Evolutionary conservation across 2,797 vertebrate species (phyloP).

Genomic region (Takifugu rubripes): DNA sequence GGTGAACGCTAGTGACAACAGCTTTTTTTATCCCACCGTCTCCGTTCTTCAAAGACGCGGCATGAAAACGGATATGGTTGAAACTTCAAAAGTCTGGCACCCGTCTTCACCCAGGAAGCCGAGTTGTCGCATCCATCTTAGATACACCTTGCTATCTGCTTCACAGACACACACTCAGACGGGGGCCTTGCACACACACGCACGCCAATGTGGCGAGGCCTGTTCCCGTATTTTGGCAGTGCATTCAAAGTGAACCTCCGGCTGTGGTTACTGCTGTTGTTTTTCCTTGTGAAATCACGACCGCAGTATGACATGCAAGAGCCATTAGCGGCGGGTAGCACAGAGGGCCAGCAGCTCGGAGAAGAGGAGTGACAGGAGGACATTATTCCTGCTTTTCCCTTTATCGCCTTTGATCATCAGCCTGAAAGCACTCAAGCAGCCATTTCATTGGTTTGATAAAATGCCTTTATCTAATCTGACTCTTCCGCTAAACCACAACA

Average conservation of each 20-base stretch:
- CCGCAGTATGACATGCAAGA: slow-evolving; percentile 27
- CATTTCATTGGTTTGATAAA: slow-evolving; percentile 13
- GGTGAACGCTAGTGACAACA: slow-evolving; percentile 51
- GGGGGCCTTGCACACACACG: slow-evolving; percentile 1
- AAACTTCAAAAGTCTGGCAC: slow-evolving; percentile 71
- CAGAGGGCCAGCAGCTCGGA: background rate
- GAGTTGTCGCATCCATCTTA: slow-evolving; percentile 64
- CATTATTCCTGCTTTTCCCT: slow-evolving; percentile 9
- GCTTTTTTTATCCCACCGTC: slow-evolving; percentile 53
- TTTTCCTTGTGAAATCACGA: slow-evolving; percentile 37
- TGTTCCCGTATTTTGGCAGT: slow-evolving; percentile 18
- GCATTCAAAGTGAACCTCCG: slow-evolving; percentile 32
- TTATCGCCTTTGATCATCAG: background rate
- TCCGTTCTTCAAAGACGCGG: slow-evolving; percentile 70
- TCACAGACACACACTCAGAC: slow-evolving; percentile 15
- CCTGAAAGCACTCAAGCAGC: slow-evolving; percentile 6
- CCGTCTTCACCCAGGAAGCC: slow-evolving; percentile 59
- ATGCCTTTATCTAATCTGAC: slow-evolving; percentile 10
- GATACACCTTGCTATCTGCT: slow-evolving; percentile 63
- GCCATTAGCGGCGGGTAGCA: slow-evolving; percentile 17
- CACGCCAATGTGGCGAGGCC: slow-evolving; percentile 5
- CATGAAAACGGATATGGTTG: slow-evolving; percentile 68
- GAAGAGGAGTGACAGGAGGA: background rate
- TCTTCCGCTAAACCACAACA: slow-evolving; percentile 5
- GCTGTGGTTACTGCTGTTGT: slow-evolving; percentile 41